These are phyloP conservation scores for Eristalinus sepulchralis DNA, from an alignment of 2,888 invertebrate genomes.

Conservation along the genomic window DNA sequence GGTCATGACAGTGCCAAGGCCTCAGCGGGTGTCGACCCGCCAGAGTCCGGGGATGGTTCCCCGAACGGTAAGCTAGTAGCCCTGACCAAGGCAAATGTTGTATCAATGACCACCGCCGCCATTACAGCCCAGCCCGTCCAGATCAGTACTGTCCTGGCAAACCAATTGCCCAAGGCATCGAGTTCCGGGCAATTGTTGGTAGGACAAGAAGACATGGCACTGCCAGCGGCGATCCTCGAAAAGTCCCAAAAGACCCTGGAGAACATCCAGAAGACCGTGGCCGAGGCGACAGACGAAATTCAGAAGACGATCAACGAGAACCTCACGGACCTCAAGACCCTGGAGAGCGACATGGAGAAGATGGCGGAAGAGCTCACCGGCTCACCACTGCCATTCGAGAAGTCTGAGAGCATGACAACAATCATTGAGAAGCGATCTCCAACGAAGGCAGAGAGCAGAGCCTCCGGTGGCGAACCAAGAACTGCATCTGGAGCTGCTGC, in stretches of 20 bases:
- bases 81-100: conserved; percentile 76
- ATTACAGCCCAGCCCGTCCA: conserved; percentile 83
- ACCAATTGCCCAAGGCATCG: conserved; percentile 79
- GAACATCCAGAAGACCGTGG: conserved; percentile 78
- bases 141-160: conserved; percentile 83
- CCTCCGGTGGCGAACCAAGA: conserved; percentile 65
- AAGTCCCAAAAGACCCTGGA: conserved; percentile 78
- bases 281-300: conserved; percentile 79
- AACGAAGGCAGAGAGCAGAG: conserved; percentile 61
- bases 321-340: conserved; percentile 77
- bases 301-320: conserved; percentile 80
- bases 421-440: conserved; percentile 73
- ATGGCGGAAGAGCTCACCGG: conserved; percentile 71
- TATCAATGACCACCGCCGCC: conserved; percentile 84
- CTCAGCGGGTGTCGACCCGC: conserved; percentile 9
- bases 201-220: conserved; percentile 69
- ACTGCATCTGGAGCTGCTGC: conserved; percentile 72
- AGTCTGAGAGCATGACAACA: conserved; percentile 75
- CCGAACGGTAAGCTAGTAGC: conserved; percentile 72
- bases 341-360: conserved; percentile 77
- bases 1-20: conserved; percentile 38
- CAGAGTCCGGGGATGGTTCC: conserved; percentile 40
- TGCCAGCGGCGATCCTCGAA: conserved; percentile 76
- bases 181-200: conserved; percentile 65
- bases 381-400: conserved; percentile 74